A percentile compares a stretch with the other conserved stretches of the same genome.
phyloP scores from a whole-genome alignment of 2,113 vertebrate genomes.

The Dasyurus viverrinus region DNA sequence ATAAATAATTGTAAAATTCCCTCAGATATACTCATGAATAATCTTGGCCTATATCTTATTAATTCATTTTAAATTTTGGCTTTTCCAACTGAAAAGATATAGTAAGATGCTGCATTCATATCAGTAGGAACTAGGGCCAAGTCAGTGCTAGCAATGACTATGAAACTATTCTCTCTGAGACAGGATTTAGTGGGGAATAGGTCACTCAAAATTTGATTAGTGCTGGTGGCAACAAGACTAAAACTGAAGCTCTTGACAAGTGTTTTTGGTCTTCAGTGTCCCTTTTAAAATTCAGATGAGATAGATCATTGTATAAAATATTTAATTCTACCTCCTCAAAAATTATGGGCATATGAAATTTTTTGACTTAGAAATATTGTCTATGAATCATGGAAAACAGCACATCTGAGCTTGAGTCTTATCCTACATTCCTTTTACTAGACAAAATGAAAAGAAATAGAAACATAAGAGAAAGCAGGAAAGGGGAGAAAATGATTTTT shows the following conservation, averaged over 20 bases:
- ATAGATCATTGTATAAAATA: background rate
- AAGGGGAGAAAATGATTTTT: background rate
- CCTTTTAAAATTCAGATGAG: slow-evolving; percentile 46
- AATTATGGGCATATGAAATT: background rate
- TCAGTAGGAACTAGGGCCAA: background rate
- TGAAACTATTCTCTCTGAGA: background rate
- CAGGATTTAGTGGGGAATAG: slow-evolving; percentile 1
- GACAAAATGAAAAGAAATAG: background rate
- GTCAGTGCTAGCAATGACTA: background rate
- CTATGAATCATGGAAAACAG: background rate
- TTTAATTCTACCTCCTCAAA: background rate
- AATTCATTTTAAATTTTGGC: background rate
- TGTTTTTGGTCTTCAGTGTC: slow-evolving; percentile 16
- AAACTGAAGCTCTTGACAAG: slow-evolving; percentile 38
- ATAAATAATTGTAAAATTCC: slow-evolving; percentile 52
- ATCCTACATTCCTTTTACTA: background rate
- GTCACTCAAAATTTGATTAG: background rate
- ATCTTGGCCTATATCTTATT: slow-evolving; percentile 35
- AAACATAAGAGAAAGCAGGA: background rate
- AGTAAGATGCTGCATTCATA: background rate
- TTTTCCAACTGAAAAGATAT: background rate
- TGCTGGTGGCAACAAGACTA: background rate
- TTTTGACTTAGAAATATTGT: background rate
- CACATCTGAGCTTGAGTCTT: background rate
- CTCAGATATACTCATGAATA: slow-evolving; percentile 38